Percentiles rank a stretch among this genome's conserved stretches.
phyloP scores from a whole-genome alignment of 2,888 invertebrate genomes.

The Rhagonycha fulva region DNA sequence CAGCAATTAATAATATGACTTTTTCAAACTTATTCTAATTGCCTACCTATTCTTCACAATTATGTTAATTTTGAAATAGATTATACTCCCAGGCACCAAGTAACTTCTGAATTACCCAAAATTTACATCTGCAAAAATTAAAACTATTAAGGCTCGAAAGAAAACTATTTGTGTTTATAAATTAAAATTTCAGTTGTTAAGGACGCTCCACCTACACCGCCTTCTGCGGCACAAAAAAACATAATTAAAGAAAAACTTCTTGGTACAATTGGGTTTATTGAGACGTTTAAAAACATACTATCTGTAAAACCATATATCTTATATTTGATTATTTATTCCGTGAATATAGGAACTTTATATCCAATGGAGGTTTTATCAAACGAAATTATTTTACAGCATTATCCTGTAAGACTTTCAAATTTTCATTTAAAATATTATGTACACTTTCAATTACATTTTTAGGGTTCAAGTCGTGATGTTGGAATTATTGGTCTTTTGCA shows the following conservation, averaged over 20 bases:
- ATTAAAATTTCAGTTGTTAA: neutral
- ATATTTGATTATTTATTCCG: neutral
- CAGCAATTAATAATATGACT: too few relatives aligned
- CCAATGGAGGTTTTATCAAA: neutral
- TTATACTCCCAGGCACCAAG: too few relatives aligned
- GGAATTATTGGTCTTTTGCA: neutral
- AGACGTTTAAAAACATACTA: neutral
- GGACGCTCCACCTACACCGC: neutral
- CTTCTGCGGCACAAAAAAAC: neutral
- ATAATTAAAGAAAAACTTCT: neutral
- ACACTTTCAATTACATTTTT: neutral
- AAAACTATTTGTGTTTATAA: neutral
- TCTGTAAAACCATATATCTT: neutral
- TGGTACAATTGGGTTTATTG: neutral
- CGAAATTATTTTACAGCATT: neutral
- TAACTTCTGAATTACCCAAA: too few relatives aligned
- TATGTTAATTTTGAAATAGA: too few relatives aligned
- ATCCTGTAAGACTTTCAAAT: neutral
- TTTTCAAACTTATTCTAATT: too few relatives aligned
- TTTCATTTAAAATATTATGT: neutral
- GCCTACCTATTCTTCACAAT: too few relatives aligned
- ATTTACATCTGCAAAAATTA: too few relatives aligned
- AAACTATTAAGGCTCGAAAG: too few relatives aligned
- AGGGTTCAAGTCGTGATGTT: neutral
- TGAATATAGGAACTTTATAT: neutral